These are phyloP conservation scores for Ameiurus melas DNA, from an alignment of 2,113 vertebrate genomes.

Conservation along the genomic window DNA sequence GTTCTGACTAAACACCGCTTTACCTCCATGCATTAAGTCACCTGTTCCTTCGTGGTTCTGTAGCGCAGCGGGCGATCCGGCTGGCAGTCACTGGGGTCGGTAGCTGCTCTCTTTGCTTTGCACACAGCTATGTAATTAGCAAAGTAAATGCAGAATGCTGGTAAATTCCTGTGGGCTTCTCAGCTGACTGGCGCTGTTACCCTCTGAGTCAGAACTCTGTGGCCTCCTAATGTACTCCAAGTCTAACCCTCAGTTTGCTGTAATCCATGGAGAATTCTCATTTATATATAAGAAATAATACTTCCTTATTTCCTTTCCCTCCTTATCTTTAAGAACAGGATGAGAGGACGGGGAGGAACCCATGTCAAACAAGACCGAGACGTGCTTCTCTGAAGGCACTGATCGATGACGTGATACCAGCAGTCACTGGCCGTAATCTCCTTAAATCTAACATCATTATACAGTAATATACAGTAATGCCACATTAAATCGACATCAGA, in stretches of 20 bases:
- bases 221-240: neutral
- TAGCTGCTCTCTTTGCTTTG: neutral
- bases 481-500: neutral
- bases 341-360: neutral
- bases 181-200: neutral
- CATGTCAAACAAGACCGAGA: neutral
- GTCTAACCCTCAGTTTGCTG: neutral
- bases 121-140: conserved; percentile 41
- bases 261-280: neutral
- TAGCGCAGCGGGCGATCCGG: conserved; percentile 1
- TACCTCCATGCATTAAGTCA: neutral
- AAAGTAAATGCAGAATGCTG: conserved; percentile 40
- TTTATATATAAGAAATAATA: neutral
- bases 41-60: neutral
- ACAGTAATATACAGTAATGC: neutral
- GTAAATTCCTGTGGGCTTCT: conserved; percentile 27
- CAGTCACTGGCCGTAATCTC: neutral
- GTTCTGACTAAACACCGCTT: too few relatives aligned
- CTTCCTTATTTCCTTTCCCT: neutral
- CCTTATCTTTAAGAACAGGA: neutral
- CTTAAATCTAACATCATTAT: neutral
- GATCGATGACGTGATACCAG: neutral
- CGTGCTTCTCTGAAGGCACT: neutral
- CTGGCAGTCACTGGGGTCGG: conserved; percentile 2
- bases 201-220: neutral